Evolutionary conservation across 2,888 invertebrate genomes (phyloP).

Genomic region (Saturnia pavonia): DNA sequence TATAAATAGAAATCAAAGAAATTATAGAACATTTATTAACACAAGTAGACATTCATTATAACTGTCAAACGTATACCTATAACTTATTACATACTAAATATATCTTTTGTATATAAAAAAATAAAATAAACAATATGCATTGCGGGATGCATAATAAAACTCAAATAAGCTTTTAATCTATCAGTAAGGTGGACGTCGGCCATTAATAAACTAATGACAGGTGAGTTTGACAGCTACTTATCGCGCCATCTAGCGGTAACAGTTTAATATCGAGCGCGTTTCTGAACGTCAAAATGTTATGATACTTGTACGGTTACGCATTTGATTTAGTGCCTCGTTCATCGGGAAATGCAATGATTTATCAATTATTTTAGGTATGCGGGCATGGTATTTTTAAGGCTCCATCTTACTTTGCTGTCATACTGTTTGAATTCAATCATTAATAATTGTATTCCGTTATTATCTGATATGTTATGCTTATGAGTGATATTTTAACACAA

Average conservation of each 20-base stretch:
- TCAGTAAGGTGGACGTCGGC: slow-evolving; percentile 59
- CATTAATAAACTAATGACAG: slow-evolving; percentile 80
- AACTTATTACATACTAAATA: too few species aligned
- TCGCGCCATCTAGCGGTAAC: slow-evolving; percentile 78
- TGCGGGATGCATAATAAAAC: slow-evolving; percentile 53
- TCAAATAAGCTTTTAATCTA: slow-evolving; percentile 64
- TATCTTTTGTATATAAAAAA: background rate
- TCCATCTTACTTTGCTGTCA: slow-evolving; percentile 79
- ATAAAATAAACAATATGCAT: slow-evolving; percentile 29
- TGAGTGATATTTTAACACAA: slow-evolving; percentile 54
- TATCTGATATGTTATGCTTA: slow-evolving; percentile 71
- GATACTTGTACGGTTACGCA: slow-evolving; percentile 65
- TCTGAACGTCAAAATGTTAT: slow-evolving; percentile 76
- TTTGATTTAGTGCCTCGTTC: slow-evolving; percentile 77
- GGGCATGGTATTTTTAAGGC: slow-evolving; percentile 73
- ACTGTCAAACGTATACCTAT: too few species aligned
- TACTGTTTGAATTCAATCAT: slow-evolving; percentile 72
- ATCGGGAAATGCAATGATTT: slow-evolving; percentile 77
- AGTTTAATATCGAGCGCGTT: slow-evolving; percentile 74
- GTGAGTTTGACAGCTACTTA: slow-evolving; percentile 75
- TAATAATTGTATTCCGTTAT: slow-evolving; percentile 70
- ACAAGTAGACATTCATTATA: too few species aligned
- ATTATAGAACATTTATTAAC: too few species aligned
- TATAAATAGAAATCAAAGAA: background rate
- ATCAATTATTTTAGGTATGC: slow-evolving; percentile 78